Evolutionary conservation across 2,888 invertebrate species (phyloP).

Genomic region (Gandaritis pyraliata): DNA sequence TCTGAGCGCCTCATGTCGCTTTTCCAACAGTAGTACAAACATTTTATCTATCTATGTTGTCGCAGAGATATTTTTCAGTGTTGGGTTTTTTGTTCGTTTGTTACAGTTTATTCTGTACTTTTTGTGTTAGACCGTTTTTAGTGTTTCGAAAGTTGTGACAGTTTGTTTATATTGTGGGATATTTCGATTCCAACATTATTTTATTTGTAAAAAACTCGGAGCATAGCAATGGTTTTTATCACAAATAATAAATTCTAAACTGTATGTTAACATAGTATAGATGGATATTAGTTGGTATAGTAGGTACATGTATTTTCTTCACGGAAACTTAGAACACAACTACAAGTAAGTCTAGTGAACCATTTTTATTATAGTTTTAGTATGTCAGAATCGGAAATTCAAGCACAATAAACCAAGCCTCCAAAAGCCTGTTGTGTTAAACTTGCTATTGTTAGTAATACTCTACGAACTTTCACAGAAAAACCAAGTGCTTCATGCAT

Average conservation of each 20-base stretch:
- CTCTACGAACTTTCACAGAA: constrained; percentile 21
- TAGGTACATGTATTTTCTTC: no score
- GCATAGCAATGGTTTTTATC: no score
- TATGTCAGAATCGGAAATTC: background rate
- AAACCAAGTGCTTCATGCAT: constrained; percentile 46
- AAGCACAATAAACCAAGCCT: constrained; percentile 6
- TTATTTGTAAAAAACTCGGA: background rate
- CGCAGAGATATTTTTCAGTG: constrained; percentile 37
- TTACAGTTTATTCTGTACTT: constrained; percentile 34
- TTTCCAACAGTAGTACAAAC: constrained; percentile 10
- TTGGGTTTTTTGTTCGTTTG: constrained; percentile 33
- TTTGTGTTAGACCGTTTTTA: constrained; percentile 28
- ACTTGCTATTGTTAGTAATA: constrained; percentile 22
- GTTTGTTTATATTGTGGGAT: constrained; percentile 10
- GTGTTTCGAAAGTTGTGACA: constrained; percentile 27
- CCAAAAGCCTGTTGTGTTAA: constrained; percentile 7
- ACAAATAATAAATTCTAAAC: no score
- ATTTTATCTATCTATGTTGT: constrained; percentile 30
- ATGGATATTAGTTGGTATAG: no score
- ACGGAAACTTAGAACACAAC: background rate
- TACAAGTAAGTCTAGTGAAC: background rate
- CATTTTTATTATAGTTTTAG: background rate
- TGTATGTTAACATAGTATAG: no score
- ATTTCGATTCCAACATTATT: background rate
- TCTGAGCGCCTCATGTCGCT: background rate